Conservation (phyloP, 2,113 vertebrate species). For the Axis porcinus region DNA sequence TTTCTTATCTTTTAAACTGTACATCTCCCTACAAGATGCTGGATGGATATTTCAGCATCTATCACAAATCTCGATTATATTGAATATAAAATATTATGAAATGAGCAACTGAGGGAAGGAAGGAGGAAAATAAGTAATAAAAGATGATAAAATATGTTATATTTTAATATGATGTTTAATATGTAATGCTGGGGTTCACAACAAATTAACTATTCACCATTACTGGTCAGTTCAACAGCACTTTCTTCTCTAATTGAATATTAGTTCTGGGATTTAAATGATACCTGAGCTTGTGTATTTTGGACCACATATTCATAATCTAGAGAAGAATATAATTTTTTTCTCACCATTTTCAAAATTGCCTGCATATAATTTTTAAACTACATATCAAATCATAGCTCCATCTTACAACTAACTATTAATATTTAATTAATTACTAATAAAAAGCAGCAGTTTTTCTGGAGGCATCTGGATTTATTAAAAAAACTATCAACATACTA, state of each 20-base stretch:
- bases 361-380: background rate
- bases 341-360: background rate
- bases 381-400: background rate
- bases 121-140: background rate
- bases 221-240: background rate
- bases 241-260: background rate
- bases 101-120: background rate
- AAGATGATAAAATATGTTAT: background rate
- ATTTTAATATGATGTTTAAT: too few species aligned
- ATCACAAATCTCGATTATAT: background rate
- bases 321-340: background rate
- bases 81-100: background rate
- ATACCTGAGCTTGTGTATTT: background rate
- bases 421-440: background rate
- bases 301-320: background rate
- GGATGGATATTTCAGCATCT: background rate
- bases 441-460: background rate
- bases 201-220: background rate
- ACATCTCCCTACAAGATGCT: background rate
- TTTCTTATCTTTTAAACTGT: background rate
- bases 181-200: background rate
- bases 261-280: background rate
- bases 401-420: background rate
- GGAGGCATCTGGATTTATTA: background rate
- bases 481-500: background rate